phyloP scores from a whole-genome alignment of 53 echinoderm and acorn worm genomes.

The Pentamera pediparva region DNA sequence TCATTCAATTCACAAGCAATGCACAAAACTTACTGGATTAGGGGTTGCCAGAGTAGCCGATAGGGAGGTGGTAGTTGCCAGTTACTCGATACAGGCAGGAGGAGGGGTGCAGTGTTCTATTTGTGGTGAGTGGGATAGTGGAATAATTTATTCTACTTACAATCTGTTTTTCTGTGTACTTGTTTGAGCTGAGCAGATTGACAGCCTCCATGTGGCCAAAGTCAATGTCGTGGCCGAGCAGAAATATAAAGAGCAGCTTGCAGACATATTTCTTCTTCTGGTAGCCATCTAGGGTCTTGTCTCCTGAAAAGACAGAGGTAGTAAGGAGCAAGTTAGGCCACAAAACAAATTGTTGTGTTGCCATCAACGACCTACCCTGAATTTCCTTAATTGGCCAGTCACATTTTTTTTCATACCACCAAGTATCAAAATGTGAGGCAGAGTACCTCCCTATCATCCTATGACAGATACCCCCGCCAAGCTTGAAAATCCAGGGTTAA shows the following conservation, averaged over 20 bases:
- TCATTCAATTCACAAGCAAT: neutral
- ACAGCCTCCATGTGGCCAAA: slow-evolving; percentile 99
- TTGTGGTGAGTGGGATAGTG: too few relatives aligned
- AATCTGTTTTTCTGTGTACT: slow-evolving; percentile 98
- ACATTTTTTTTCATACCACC: too few relatives aligned
- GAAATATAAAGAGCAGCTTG: slow-evolving; percentile 95
- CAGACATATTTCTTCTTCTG: slow-evolving; percentile 99
- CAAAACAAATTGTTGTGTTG: neutral
- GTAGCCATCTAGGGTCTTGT: slow-evolving; percentile 95
- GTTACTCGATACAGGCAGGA: too few relatives aligned
- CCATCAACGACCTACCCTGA: neutral
- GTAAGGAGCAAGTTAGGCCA: neutral
- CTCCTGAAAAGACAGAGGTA: slow-evolving; percentile 47
- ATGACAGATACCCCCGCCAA: too few relatives aligned
- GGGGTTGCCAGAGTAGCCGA: too few relatives aligned
- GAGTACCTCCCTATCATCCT: too few relatives aligned
- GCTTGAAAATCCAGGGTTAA: too few relatives aligned
- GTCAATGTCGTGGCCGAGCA: slow-evolving; percentile 96
- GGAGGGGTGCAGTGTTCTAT: too few relatives aligned
- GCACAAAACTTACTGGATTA: neutral
- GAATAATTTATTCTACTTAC: slow-evolving; percentile 70
- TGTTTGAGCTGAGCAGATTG: slow-evolving; percentile 91
- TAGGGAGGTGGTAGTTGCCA: neutral
- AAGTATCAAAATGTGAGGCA: too few relatives aligned
- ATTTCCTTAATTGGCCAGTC: neutral